These are phyloP conservation scores for Hesperia comma DNA, from an alignment of 2,888 invertebrate species.

Conservation along the genomic window DNA sequence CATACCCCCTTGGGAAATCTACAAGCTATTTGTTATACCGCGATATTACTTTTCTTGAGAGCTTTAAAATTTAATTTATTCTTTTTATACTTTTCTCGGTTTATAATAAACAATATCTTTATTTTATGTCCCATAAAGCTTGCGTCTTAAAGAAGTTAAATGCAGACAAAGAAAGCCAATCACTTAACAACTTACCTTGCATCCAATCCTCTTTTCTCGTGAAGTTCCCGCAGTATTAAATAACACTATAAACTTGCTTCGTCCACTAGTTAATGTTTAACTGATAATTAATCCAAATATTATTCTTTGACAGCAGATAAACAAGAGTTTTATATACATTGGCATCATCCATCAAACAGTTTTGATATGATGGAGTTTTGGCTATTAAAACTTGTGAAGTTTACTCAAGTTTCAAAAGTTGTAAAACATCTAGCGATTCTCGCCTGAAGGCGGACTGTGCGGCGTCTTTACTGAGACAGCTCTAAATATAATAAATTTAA, in stretches of 20 bases:
- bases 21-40: conserved; percentile 39
- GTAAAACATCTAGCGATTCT: conserved; percentile 46
- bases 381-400: conserved; percentile 62
- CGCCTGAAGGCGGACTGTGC: background rate
- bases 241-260: background rate
- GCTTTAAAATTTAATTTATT: conserved; percentile 24
- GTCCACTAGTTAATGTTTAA: background rate
- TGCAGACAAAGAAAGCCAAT: conserved; percentile 4
- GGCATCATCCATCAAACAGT: conserved; percentile 55
- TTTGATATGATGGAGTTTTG: conserved; percentile 52
- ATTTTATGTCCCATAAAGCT: conserved; percentile 15
- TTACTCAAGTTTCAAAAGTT: conserved; percentile 52
- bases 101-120: conserved; percentile 6
- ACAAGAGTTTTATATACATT: conserved; percentile 3
- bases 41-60: conserved; percentile 22
- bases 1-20: conserved; percentile 42
- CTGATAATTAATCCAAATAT: background rate
- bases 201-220: background rate
- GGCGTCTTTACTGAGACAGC: background rate
- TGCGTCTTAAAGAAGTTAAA: conserved; percentile 2
- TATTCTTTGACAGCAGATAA: background rate
- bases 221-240: background rate
- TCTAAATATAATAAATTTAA: too few species aligned
- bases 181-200: background rate
- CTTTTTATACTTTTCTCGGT: conserved; percentile 21